Base-by-base conservation (phyloP, 92 coral and sea anemone genomes). In the Blastomussa wellsi region DNA sequence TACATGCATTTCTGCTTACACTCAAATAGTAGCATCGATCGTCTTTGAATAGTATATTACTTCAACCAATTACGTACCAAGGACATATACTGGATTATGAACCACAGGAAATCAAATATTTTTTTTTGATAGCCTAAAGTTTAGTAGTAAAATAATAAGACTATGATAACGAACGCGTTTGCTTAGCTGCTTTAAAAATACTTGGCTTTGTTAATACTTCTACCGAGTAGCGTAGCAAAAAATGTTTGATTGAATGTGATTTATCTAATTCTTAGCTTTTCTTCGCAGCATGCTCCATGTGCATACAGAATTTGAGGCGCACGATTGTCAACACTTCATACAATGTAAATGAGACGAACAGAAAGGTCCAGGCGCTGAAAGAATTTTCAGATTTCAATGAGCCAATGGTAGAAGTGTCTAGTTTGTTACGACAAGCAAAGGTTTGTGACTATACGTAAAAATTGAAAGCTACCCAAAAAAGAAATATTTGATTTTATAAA, bases 281-380 rank as follows among this genome's bases (percentile, higher is more conserved):
- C 51, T 51, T 59, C 82, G 70, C 68, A 95, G 98, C 86, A 62
- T 95, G 97, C 75, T 92, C 97, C 44, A 89, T 29, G 15, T 95
- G 98, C 64, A 89, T 93, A 20, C 91, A 90, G 75, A 90, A 82
- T 28, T 81, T 95, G n/a, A 87, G 70, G 78, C 70, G 83, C 13
- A 55, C 57, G 26, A 65, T 89, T 48, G 85, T 76, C 10, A 48
- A 72, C 26, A 92, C 81, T 9, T 78, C 74, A 51, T 75, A 81
- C 33, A 74, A 85, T 37, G 74, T 89, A 3, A 83, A 85, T 55
- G 75, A 42, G 24, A 90, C 91, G 0, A 44, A 80, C 29, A 55
- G 24, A n/a, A 72, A 84, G 38, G 80, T 74, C 7, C 36, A 77
- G 37, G 52, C 17, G 42, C 83, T 95, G 88, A 74, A 82, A 14